Conservation (phyloP, 2,888 invertebrate species). For the Drosophila nr. perissopoda region DNA sequence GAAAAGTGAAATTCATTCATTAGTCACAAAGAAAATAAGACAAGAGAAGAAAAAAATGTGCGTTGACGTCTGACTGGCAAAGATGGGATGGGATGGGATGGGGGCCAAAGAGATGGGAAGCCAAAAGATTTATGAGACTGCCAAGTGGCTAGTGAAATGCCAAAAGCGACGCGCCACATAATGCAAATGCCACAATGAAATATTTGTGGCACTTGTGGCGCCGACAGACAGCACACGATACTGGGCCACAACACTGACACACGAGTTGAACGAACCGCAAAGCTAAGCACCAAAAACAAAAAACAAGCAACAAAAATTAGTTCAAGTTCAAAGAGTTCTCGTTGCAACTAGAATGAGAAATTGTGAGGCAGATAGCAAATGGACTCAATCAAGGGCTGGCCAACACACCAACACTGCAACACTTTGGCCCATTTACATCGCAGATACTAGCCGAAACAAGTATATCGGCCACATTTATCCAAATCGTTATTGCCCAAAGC, state of each 20-base stretch:
- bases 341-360: not conserved
- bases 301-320: conserved; percentile 4
- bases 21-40: conserved; percentile 22
- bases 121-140: conserved; percentile 52
- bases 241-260: conserved; percentile 30
- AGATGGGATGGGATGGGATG: not conserved
- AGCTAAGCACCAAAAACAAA: conserved; percentile 41
- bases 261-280: conserved; percentile 64
- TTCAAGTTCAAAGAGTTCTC: conserved; percentile 48
- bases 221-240: conserved; percentile 30
- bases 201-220: conserved; percentile 73
- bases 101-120: not conserved
- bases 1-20: conserved; percentile 39
- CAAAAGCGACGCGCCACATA: conserved; percentile 44
- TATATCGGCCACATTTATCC: conserved; percentile 30
- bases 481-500: conserved; percentile 13
- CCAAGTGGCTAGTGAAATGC: conserved; percentile 37
- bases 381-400: conserved; percentile 25
- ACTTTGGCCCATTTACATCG: conserved; percentile 21
- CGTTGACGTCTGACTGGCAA: conserved; percentile 35
- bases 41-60: conserved; percentile 10
- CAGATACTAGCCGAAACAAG: conserved; percentile 6
- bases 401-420: conserved; percentile 4
- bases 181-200: conserved; percentile 76
- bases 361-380: not conserved